Evolutionary conservation across 2,888 invertebrate genomes (phyloP), one percentile per base, ranked within the genome.

Genomic region (Aphodius sticticus): DNA sequence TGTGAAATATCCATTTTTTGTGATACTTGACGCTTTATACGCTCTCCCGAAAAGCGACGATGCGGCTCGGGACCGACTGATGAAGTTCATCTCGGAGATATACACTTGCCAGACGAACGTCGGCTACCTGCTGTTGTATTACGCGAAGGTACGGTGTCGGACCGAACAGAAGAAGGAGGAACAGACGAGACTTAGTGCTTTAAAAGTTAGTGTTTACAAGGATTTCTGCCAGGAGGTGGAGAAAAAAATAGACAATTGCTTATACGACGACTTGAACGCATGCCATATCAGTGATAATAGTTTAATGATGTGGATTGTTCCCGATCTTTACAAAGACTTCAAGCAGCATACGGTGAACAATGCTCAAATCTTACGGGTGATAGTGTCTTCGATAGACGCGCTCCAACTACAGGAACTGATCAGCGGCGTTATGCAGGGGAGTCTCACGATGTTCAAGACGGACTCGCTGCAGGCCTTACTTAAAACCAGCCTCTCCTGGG

Each of bases 281-380:
- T 96, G 98, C 88, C 97, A 97, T 88, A 95, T 96, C 88, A 95
- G 95, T 88, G 97, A 97, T 90, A 94, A 96, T 76, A 93, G 95
- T 86, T 92, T 98, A 88, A 94, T 98, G 89, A 95, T 97, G 86
- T 98, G 96, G 93, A 91, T 99, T 85, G 93, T 99, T 88, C 97
- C 98, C 76, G 97, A 97, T 88, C 92, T 98, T 81, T 99, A 96
- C 89, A 93, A 95, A 87, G 96, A 96, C 89, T 98, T 97, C 89
- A 95, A 96, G 86, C 94, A 94, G 84, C 94, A 95, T 86, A 95
- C 96, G 71, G 92, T 97, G 83, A 97, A 97, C 84, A 97, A 97
- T 88, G 93, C 95, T 81, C 95, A 96, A 86, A 91, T 99, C 82
- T 90, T 99, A 84, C 95, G 96, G 87, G 92, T 97, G 84, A 95